These are phyloP conservation scores for Morphnarchus princeps DNA, from an alignment of 2,113 vertebrate genomes.

Conservation along the genomic window DNA sequence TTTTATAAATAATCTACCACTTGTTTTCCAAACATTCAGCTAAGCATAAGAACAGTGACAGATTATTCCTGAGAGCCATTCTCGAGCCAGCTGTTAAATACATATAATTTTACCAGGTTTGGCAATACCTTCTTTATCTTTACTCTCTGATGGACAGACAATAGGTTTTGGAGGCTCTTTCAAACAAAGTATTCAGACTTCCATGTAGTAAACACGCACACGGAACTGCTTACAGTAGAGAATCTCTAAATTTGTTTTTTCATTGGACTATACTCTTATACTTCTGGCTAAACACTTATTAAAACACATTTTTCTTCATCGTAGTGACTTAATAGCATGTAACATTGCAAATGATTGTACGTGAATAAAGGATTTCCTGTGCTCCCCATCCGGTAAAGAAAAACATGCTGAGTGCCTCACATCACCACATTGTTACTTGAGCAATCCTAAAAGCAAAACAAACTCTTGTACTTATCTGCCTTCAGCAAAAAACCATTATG, in stretches of 20 bases:
- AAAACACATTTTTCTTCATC: background rate
- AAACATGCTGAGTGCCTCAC: background rate
- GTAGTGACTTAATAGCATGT: background rate
- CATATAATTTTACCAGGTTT: background rate
- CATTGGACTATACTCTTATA: background rate
- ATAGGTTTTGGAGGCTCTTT: background rate
- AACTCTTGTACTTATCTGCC: background rate
- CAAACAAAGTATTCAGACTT: background rate
- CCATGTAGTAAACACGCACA: background rate
- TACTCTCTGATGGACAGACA: too few relatives aligned
- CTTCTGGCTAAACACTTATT: background rate
- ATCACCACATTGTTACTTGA: background rate
- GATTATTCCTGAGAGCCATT: slow-evolving; percentile 14
- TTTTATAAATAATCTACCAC: slow-evolving; percentile 62
- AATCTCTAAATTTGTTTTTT: background rate
- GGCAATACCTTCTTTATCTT: background rate
- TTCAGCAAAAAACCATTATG: background rate
- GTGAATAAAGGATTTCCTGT: background rate
- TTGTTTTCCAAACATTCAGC: slow-evolving; percentile 60
- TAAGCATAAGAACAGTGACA: background rate
- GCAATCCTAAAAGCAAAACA: background rate
- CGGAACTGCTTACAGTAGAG: background rate
- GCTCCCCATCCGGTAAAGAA: background rate
- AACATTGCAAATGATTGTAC: background rate
- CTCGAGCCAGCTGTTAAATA: background rate